A percentile compares a stretch with the other conserved stretches of the same genome.
Evolutionary conservation across 2,888 invertebrate genomes (phyloP).

Genomic region (Petrolisthes cinctipes): DNA sequence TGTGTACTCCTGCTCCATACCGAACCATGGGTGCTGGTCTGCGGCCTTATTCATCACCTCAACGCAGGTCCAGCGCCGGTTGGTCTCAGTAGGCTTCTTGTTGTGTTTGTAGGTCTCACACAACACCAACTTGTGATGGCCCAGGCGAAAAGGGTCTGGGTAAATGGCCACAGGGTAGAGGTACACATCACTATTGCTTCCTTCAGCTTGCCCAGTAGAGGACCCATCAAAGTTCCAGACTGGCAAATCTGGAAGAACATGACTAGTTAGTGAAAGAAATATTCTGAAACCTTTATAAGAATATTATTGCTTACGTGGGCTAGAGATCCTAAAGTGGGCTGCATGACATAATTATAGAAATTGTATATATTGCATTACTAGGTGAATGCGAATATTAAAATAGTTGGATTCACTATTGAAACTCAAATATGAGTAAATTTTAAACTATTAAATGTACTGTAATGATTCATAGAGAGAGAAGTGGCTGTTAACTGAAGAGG

Average conservation of each 20-base stretch:
- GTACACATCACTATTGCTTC: constrained; percentile 71
- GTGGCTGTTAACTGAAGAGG: too few species aligned
- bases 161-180: constrained; percentile 72
- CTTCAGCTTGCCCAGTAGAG: constrained; percentile 69
- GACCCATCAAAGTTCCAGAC: constrained; percentile 70
- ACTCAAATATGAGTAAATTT: too few species aligned
- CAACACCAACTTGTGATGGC: constrained; percentile 80
- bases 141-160: constrained; percentile 72
- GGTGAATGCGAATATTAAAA: too few species aligned
- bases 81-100: constrained; percentile 68
- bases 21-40: constrained; percentile 88
- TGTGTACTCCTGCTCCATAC: constrained; percentile 94
- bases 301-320: too few species aligned
- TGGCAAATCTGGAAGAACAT: constrained; percentile 67
- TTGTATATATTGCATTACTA: too few species aligned
- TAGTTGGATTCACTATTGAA: too few species aligned
- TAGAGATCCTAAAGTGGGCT: too few species aligned
- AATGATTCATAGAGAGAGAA: too few species aligned
- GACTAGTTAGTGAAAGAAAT: too few species aligned
- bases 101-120: constrained; percentile 80
- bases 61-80: constrained; percentile 71
- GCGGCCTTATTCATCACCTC: constrained; percentile 75
- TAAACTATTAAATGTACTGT: too few species aligned
- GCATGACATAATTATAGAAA: too few species aligned
- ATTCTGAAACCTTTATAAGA: too few species aligned